These are phyloP conservation scores for Drosophila sordidula DNA, from an alignment of 2,888 invertebrate genomes.

Conservation along the genomic window DNA sequence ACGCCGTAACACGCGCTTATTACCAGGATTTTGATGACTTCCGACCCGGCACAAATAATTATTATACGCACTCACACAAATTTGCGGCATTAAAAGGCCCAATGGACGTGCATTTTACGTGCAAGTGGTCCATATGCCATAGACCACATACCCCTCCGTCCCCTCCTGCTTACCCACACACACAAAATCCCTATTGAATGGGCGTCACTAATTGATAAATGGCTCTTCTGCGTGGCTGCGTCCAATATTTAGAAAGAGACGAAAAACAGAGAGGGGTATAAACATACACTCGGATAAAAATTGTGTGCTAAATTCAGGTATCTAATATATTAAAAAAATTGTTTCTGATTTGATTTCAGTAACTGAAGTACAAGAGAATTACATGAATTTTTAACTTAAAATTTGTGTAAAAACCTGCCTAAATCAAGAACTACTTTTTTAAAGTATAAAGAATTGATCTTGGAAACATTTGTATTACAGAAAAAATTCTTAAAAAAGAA, in stretches of 20 bases:
- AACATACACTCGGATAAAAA: neutral
- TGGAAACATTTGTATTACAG: no score
- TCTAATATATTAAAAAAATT: no score
- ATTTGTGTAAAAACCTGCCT: no score
- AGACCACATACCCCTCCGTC: conserved; percentile 1
- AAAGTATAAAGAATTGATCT: no score
- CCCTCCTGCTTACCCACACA: neutral
- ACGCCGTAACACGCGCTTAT: conserved; percentile 73
- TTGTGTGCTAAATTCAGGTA: neutral
- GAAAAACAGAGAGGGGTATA: neutral
- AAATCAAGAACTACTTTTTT: no score
- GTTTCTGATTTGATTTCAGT: no score
- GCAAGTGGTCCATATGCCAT: conserved; percentile 50
- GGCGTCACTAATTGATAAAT: conserved; percentile 79
- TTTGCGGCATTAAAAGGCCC: conserved; percentile 53
- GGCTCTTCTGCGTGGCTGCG: conserved; percentile 61
- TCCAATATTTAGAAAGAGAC: conserved; percentile 36
- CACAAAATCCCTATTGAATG: conserved; percentile 62
- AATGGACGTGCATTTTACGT: conserved; percentile 74
- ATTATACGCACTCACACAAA: conserved; percentile 11
- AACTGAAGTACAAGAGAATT: no score
- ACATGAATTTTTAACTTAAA: no score
- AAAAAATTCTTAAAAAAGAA: no score
- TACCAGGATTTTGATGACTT: conserved; percentile 68
- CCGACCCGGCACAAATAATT: conserved; percentile 48